Evolutionary conservation across 2,888 invertebrate genomes (phyloP).

Genomic region (Platycheirus albimanus): DNA sequence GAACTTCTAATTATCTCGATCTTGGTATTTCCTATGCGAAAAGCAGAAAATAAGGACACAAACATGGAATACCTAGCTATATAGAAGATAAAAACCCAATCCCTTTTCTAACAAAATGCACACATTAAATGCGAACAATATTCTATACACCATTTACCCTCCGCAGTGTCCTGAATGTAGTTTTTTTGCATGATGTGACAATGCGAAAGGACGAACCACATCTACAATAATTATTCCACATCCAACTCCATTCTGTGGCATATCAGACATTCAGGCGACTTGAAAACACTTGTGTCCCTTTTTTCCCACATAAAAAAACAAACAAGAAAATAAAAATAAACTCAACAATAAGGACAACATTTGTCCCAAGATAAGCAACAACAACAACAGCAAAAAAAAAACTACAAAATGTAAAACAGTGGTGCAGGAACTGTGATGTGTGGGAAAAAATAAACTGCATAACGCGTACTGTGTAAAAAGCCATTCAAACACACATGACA

Average conservation of each 20-base stretch:
- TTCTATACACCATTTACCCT: background rate
- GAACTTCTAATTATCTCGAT: slow-evolving; percentile 41
- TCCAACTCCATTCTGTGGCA: slow-evolving; percentile 25
- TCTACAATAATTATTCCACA: background rate
- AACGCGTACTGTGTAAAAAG: slow-evolving; percentile 17
- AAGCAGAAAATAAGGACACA: background rate
- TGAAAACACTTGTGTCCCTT: slow-evolving; percentile 49
- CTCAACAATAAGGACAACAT: slow-evolving; percentile 25
- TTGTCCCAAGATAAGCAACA: slow-evolving; percentile 13
- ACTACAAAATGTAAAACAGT: slow-evolving; percentile 20
- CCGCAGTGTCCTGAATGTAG: slow-evolving; percentile 12
- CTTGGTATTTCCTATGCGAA: background rate
- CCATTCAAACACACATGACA: background rate
- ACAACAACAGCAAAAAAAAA: too few species aligned
- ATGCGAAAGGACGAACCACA: slow-evolving; percentile 43
- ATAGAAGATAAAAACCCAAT: slow-evolving; percentile 32
- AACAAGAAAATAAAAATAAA: slow-evolving; percentile 6
- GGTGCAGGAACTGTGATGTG: slow-evolving; percentile 60
- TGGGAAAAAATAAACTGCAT: slow-evolving; percentile 63
- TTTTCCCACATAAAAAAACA: slow-evolving; percentile 33
- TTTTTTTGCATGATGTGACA: slow-evolving; percentile 37
- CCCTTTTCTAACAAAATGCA: slow-evolving; percentile 25
- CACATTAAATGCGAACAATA: slow-evolving; percentile 40
- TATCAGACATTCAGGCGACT: slow-evolving; percentile 65
- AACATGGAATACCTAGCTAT: background rate